Evolutionary conservation across 1,140 invertebrate species (phyloP).

Genomic region (Lepidurus arcticus): DNA sequence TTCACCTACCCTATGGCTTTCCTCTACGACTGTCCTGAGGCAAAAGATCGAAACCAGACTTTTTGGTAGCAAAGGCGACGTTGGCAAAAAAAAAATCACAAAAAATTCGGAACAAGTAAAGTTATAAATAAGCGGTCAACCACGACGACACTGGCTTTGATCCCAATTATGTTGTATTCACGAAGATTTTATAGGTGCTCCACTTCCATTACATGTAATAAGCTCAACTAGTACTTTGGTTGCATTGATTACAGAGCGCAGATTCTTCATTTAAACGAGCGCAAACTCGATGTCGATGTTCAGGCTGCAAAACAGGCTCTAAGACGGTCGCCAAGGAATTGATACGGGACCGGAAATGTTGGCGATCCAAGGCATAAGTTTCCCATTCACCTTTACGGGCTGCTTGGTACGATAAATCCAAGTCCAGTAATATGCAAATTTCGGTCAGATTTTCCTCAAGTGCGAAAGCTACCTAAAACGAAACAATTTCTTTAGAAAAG

Average conservation of each 20-base stretch:
- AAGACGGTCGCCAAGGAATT: slow-evolving; percentile 33
- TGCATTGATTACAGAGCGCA: not conserved
- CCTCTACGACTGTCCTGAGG: not conserved
- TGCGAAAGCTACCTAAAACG: slow-evolving; percentile 57
- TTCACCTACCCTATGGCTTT: not conserved
- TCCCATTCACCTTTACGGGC: slow-evolving; percentile 61
- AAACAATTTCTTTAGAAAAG: slow-evolving; percentile 28
- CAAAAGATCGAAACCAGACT: not conserved
- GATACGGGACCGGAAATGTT: slow-evolving; percentile 50
- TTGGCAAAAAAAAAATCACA: no score
- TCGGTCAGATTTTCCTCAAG: slow-evolving; percentile 44
- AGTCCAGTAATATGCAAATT: slow-evolving; percentile 55
- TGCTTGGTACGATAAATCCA: slow-evolving; percentile 57
- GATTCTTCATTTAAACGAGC: not conserved
- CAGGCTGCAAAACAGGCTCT: slow-evolving; percentile 33
- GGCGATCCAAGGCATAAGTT: slow-evolving; percentile 53
- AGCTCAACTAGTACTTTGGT: slow-evolving; percentile 4
- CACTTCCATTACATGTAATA: not conserved
- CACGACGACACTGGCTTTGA: not conserved
- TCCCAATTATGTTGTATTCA: not conserved
- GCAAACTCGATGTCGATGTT: slow-evolving; percentile 36
- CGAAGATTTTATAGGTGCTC: slow-evolving; percentile 1
- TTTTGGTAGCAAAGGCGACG: no score
- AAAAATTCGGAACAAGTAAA: no score
- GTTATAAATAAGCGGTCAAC: no score